Conservation (phyloP, 2,888 invertebrate species). For the Pristionchus japonicus region DNA sequence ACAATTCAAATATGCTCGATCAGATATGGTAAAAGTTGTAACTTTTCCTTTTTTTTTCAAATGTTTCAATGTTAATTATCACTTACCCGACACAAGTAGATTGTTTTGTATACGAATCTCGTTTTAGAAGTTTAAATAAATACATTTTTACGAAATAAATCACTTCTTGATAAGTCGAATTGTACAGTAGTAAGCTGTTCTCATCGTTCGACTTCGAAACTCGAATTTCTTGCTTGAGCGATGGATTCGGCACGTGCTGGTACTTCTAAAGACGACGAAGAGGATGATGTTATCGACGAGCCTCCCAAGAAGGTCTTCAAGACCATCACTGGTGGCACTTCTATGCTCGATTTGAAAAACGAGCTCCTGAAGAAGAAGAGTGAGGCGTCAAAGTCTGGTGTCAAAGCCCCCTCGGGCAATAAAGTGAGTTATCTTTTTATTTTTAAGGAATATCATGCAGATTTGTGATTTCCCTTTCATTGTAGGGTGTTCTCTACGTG, state of each 20-base stretch:
- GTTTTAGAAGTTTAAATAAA: no score
- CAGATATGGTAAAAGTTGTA: no score
- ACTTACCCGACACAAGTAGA: no score
- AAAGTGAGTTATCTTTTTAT: neutral
- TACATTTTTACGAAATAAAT: neutral
- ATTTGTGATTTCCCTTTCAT: neutral
- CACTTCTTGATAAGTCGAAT: neutral
- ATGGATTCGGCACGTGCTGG: conserved; percentile 32
- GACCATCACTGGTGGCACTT: conserved; percentile 15
- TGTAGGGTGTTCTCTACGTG: conserved; percentile 39
- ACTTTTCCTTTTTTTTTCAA: no score
- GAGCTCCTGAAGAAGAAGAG: conserved; percentile 40
- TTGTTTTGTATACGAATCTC: no score
- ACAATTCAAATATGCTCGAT: no score
- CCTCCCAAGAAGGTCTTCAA: conserved; percentile 45
- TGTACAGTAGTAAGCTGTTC: neutral
- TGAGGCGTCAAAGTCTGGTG: neutral
- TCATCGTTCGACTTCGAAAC: neutral
- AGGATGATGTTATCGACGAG: conserved; percentile 22
- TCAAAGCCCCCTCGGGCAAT: neutral
- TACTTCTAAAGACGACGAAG: conserved; percentile 28
- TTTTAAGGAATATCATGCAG: neutral
- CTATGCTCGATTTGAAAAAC: conserved; percentile 45
- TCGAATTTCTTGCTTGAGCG: neutral
- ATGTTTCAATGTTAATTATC: no score